These are phyloP conservation scores for Craniophora ligustri DNA, from an alignment of 2,888 invertebrate genomes.

Conservation along the genomic window DNA sequence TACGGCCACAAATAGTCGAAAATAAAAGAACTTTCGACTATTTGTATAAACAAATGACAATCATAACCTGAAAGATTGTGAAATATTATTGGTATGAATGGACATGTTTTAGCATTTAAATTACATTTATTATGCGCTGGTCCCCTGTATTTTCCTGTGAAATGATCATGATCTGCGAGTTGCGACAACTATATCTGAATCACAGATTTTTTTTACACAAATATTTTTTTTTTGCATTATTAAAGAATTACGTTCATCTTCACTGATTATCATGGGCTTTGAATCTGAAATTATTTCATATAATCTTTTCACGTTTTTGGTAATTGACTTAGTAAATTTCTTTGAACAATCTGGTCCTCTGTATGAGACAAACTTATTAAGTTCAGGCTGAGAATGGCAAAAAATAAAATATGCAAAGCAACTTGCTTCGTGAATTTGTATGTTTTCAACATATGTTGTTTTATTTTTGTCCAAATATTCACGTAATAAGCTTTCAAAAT, in stretches of 20 bases:
- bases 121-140: no score
- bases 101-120: no score
- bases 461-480: constrained; percentile 1
- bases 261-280: neutral
- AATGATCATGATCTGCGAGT: constrained; percentile 2
- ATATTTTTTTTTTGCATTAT: neutral
- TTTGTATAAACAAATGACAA: neutral
- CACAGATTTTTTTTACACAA: neutral
- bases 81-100: no score
- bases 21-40: no score
- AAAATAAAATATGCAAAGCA: constrained; percentile 1
- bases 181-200: neutral
- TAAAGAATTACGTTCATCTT: neutral
- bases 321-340: neutral
- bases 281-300: neutral
- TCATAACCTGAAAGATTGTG: no score
- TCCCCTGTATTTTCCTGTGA: neutral
- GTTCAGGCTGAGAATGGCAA: constrained; percentile 1
- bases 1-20: neutral
- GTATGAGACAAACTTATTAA: neutral
- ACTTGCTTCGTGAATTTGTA: constrained; percentile 3
- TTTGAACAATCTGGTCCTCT: neutral
- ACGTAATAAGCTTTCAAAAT: no score
- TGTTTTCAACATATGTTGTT: neutral
- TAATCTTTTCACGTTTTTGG: neutral